phyloP scores from a whole-genome alignment of 2,888 invertebrate species.

The Sturmia bella region DNA sequence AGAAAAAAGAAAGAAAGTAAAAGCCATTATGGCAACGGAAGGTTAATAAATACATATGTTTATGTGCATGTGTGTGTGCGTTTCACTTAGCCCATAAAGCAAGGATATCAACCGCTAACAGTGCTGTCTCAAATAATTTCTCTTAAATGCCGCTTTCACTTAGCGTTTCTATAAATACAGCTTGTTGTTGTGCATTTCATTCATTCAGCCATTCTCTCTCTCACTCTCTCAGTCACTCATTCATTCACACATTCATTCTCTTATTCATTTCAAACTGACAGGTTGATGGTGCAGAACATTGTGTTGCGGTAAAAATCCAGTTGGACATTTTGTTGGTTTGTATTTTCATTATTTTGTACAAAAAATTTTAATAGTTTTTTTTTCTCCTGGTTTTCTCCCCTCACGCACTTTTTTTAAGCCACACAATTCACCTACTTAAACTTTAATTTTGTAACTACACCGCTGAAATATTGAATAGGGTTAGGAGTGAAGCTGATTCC shows the following conservation, averaged over 20 bases:
- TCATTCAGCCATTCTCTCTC: not conserved
- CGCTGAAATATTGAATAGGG: not conserved
- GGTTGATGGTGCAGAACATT: slow-evolving; percentile 69
- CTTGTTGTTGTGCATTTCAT: slow-evolving; percentile 29
- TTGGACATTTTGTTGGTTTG: slow-evolving; percentile 47
- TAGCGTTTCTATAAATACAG: not conserved
- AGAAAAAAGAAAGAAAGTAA: not conserved
- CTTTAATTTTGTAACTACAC: not conserved
- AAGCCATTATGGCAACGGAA: no score
- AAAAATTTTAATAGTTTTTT: slow-evolving; percentile 49
- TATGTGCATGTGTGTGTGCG: slow-evolving; percentile 1
- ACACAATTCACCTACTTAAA: slow-evolving; percentile 20
- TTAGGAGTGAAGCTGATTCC: no score
- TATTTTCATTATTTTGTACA: slow-evolving; percentile 51
- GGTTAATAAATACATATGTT: not conserved
- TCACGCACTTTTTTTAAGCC: slow-evolving; percentile 33
- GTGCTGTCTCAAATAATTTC: slow-evolving; percentile 43
- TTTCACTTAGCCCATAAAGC: not conserved
- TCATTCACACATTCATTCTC: not conserved
- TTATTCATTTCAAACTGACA: slow-evolving; percentile 63
- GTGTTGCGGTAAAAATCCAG: slow-evolving; percentile 61
- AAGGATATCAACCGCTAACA: slow-evolving; percentile 20
- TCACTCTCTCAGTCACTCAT: slow-evolving; percentile 27
- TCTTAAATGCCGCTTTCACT: slow-evolving; percentile 37
- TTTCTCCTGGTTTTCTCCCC: slow-evolving; percentile 3